phyloP scores from a whole-genome alignment of 2,888 invertebrate species.

The Trissolcus brochymenae region DNA sequence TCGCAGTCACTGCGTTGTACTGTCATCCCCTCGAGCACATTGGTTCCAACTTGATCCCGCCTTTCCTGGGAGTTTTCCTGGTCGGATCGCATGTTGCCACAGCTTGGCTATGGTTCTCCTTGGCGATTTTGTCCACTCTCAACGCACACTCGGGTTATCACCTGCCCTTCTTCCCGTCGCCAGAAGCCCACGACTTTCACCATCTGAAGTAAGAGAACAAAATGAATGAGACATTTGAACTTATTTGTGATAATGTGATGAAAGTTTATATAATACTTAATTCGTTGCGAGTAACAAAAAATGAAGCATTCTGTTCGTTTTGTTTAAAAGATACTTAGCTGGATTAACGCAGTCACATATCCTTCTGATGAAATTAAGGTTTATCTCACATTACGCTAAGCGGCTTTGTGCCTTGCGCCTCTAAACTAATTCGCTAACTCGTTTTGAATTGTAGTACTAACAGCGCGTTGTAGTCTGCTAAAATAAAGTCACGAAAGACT shows the following conservation, averaged over 20 bases:
- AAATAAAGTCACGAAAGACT: too few species aligned
- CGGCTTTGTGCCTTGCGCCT: slow-evolving; percentile 1
- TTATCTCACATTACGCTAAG: not conserved
- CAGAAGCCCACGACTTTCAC: slow-evolving; percentile 92
- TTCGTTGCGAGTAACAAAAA: too few species aligned
- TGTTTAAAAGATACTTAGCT: too few species aligned
- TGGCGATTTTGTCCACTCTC: slow-evolving; percentile 87
- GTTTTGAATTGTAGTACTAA: too few species aligned
- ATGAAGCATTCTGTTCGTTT: too few species aligned
- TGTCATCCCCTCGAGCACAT: slow-evolving; percentile 87
- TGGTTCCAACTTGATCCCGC: slow-evolving; percentile 86
- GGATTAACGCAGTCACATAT: too few species aligned
- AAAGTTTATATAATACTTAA: not conserved
- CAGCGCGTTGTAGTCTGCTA: too few species aligned
- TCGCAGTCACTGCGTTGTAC: slow-evolving; percentile 88
- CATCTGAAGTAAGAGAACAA: slow-evolving; percentile 83
- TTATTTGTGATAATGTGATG: not conserved
- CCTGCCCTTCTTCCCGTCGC: slow-evolving; percentile 89
- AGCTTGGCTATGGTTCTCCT: slow-evolving; percentile 86
- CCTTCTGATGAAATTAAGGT: slow-evolving; percentile 1
- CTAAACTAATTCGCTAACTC: slow-evolving; percentile 2
- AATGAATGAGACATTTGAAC: not conserved
- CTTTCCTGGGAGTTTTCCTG: slow-evolving; percentile 84
- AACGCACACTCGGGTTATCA: slow-evolving; percentile 92
- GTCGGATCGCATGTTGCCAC: slow-evolving; percentile 88